These are phyloP conservation scores for Salmo trutta DNA, from an alignment of 2,797 vertebrate genomes.

Conservation along the genomic window DNA sequence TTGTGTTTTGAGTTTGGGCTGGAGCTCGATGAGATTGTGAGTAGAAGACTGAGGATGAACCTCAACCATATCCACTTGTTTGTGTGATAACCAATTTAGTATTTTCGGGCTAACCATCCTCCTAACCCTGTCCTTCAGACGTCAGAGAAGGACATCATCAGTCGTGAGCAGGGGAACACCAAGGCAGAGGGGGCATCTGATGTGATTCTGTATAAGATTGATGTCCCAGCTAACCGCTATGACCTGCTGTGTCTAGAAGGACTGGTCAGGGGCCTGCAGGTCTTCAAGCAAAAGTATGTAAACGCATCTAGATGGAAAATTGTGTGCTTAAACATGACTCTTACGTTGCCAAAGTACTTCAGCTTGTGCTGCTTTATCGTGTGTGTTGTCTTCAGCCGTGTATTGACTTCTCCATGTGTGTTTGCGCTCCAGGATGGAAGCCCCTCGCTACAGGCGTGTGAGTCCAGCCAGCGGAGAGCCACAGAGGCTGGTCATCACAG, in stretches of 20 bases:
- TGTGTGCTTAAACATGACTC: background rate
- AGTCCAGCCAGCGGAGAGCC: conserved; percentile 77
- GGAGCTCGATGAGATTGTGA: conserved; percentile 97
- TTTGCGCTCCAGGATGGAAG: conserved; percentile 75
- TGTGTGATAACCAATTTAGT: background rate
- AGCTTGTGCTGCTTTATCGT: conserved; percentile 1
- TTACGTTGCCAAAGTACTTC: too few relatives aligned
- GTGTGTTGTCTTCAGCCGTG: background rate
- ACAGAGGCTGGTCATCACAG: conserved; percentile 87
- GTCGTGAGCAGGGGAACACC: conserved; percentile 87
- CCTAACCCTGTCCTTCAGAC: conserved; percentile 71
- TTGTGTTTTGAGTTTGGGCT: conserved; percentile 97
- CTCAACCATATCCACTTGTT: background rate
- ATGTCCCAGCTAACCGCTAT: conserved; percentile 96
- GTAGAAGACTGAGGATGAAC: conserved; percentile 54
- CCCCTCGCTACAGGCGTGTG: conserved; percentile 85
- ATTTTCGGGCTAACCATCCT: background rate
- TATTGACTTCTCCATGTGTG: conserved; percentile 11
- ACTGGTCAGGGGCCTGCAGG: conserved; percentile 90
- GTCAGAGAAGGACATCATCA: conserved; percentile 93
- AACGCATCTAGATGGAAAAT: background rate
- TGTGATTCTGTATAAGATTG: conserved; percentile 91
- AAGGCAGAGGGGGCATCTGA: conserved; percentile 91
- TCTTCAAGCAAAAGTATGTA: conserved; percentile 92
- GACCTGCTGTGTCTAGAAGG: conserved; percentile 97